These are phyloP conservation scores for Phasianus colchicus DNA, from an alignment of 2,113 vertebrate species.

Conservation along the genomic window DNA sequence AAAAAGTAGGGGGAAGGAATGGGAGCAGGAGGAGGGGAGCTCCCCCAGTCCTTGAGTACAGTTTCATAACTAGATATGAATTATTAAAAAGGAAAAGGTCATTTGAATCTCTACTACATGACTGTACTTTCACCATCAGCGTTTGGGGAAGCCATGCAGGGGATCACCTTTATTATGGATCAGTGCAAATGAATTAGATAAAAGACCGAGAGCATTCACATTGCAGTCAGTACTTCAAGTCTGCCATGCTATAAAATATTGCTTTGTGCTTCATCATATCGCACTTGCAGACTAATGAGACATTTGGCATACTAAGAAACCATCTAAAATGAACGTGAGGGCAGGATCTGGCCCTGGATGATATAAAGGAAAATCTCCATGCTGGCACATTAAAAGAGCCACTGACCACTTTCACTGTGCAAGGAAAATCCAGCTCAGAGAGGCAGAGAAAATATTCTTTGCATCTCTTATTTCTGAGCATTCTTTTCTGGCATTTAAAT, in stretches of 20 bases:
- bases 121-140: not conserved
- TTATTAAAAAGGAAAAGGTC: not conserved
- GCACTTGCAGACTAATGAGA: accelerated
- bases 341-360: not conserved
- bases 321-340: not conserved
- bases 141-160: not conserved
- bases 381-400: not conserved
- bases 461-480: not conserved
- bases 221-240: not conserved
- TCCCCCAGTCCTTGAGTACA: not conserved
- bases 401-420: not conserved
- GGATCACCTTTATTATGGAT: not conserved
- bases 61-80: not conserved
- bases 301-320: not conserved
- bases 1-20: not conserved
- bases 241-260: accelerated
- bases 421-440: not conserved
- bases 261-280: accelerated
- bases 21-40: not conserved
- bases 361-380: not conserved
- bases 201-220: not conserved
- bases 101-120: not conserved
- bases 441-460: not conserved
- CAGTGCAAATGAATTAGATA: not conserved
- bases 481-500: not conserved